Conservation (phyloP, 2,888 invertebrate species). For the Cremastinae sp. region DNA sequence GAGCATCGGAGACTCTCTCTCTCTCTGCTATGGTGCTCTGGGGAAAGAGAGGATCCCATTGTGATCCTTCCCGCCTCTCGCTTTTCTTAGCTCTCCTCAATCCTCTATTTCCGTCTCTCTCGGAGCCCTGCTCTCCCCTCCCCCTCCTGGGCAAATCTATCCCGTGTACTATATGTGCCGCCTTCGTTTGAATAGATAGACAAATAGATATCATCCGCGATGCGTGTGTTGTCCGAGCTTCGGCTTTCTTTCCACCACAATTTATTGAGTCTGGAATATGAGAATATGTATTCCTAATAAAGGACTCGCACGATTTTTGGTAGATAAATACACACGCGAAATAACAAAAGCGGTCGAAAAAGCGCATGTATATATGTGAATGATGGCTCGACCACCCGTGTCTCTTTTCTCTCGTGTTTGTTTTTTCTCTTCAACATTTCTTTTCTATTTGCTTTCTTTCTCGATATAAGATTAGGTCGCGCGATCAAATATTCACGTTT, state of each 20-base stretch:
- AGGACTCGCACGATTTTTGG: neutral
- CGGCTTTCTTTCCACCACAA: too few relatives aligned
- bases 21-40: too few relatives aligned
- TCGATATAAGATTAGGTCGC: too few relatives aligned
- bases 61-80: constrained; percentile 46
- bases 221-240: constrained; percentile 1
- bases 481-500: too few relatives aligned
- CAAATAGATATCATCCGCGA: constrained; percentile 69
- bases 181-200: constrained; percentile 73
- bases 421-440: too few relatives aligned
- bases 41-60: constrained; percentile 52
- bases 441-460: too few relatives aligned
- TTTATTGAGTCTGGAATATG: too few relatives aligned
- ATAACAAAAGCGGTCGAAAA: constrained; percentile 21
- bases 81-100: neutral
- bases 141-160: constrained; percentile 70
- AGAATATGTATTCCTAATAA: neutral
- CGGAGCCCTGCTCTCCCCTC: constrained; percentile 20
- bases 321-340: neutral
- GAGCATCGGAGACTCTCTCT: too few relatives aligned
- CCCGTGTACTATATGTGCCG: constrained; percentile 73
- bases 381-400: too few relatives aligned
- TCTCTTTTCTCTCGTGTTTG: too few relatives aligned
- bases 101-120: constrained; percentile 17
- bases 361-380: too few relatives aligned